Percentiles rank a stretch among this genome's conserved stretches.
phyloP scores from a whole-genome alignment of 2,888 invertebrate species.

The Synergus laeviventris region DNA sequence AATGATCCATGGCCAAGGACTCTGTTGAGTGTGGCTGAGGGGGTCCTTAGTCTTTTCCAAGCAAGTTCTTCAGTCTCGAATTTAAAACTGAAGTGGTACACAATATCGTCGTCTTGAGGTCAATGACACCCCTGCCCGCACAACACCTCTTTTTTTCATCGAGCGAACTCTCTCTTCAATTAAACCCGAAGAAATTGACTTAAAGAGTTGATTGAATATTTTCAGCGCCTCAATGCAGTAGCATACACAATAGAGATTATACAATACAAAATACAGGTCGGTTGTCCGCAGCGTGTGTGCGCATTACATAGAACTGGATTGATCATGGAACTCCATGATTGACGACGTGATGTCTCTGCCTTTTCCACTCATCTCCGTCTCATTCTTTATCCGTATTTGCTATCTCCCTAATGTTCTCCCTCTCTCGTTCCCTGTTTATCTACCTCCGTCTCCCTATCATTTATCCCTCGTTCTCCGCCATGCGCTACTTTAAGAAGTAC shows the following conservation, averaged over 20 bases:
- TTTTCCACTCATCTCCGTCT: background rate
- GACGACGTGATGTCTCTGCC: background rate
- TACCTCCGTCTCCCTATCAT: background rate
- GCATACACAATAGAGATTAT: background rate
- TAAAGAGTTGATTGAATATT: slow-evolving; percentile 66
- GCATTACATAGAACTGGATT: too few species aligned
- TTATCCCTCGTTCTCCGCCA: background rate
- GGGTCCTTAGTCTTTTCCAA: slow-evolving; percentile 71
- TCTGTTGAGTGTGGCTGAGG: slow-evolving; percentile 73
- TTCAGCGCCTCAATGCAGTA: slow-evolving; percentile 63
- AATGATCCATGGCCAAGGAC: slow-evolving; percentile 73
- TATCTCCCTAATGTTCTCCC: background rate
- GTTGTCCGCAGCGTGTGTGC: background rate
- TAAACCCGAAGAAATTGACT: slow-evolving; percentile 64
- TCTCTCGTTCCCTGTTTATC: background rate
- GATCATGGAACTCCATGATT: background rate
- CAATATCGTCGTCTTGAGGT: slow-evolving; percentile 72
- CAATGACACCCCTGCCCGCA: slow-evolving; percentile 70
- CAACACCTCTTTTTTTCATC: slow-evolving; percentile 50
- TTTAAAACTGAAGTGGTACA: slow-evolving; percentile 74
- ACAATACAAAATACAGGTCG: background rate
- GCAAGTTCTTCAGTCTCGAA: slow-evolving; percentile 66
- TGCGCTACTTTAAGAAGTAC: background rate
- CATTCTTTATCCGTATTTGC: background rate
- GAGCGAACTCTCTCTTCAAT: slow-evolving; percentile 65